phyloP scores from a whole-genome alignment of 2,888 invertebrate genomes.

The Sarcophaga caerulescens region DNA sequence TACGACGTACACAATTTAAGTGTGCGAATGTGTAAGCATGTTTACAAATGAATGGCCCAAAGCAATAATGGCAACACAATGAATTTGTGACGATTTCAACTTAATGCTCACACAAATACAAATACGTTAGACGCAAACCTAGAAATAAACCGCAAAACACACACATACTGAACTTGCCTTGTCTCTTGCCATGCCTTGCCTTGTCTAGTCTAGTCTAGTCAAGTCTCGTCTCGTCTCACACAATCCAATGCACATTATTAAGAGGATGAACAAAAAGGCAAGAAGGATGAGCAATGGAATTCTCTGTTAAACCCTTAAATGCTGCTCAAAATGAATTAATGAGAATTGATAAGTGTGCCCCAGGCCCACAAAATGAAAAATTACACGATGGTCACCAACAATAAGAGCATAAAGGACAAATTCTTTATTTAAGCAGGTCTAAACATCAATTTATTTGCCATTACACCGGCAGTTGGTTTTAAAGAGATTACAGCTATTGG shows the following conservation, averaged over 20 bases:
- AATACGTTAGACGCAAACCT: neutral
- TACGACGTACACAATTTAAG: too few relatives aligned
- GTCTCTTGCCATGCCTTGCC: too few relatives aligned
- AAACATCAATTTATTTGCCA: constrained; percentile 60
- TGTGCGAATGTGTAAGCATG: neutral
- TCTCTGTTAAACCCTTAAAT: neutral
- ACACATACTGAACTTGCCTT: neutral
- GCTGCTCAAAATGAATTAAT: constrained; percentile 20
- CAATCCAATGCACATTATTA: neutral
- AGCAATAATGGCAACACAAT: neutral
- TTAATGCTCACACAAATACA: neutral
- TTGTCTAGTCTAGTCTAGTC: too few relatives aligned
- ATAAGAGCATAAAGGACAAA: constrained; percentile 27
- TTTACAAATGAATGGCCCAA: neutral
- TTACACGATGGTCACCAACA: constrained; percentile 11
- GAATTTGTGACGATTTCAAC: too few relatives aligned
- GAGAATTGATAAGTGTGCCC: neutral
- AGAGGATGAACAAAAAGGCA: neutral
- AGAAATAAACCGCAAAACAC: neutral
- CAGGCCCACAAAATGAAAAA: constrained; percentile 26
- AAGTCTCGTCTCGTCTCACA: neutral
- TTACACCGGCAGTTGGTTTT: constrained; percentile 30
- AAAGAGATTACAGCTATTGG: constrained; percentile 38
- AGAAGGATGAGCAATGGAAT: neutral
- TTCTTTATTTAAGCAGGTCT: constrained; percentile 53